Conservation (phyloP, 2,888 invertebrate species). For the Diplazon laetatorius region DNA sequence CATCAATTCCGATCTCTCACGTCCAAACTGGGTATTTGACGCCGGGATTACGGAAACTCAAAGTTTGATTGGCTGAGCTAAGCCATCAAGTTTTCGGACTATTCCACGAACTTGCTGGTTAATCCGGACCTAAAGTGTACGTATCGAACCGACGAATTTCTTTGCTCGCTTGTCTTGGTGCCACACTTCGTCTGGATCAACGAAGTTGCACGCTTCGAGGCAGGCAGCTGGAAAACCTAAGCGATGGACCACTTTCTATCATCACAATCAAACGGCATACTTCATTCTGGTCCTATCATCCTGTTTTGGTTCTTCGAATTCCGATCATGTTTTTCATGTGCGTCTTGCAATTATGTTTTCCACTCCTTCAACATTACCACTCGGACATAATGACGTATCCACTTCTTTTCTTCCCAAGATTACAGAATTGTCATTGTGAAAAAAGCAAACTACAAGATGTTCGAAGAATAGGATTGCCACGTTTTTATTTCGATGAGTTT, state of each 20-base stretch:
- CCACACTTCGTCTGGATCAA: background rate
- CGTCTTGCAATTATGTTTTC: no score
- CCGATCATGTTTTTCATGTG: no score
- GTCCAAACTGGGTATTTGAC: slow-evolving; percentile 78
- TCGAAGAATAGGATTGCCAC: background rate
- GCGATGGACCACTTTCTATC: background rate
- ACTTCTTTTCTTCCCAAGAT: no score
- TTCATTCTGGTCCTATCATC: no score
- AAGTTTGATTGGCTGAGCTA: slow-evolving; percentile 81
- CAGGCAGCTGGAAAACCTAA: background rate
- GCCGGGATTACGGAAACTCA: slow-evolving; percentile 78
- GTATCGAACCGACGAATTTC: slow-evolving; percentile 43
- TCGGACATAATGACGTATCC: no score
- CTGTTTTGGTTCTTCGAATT: no score
- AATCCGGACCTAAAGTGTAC: slow-evolving; percentile 56
- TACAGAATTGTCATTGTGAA: no score
- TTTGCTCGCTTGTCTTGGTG: slow-evolving; percentile 20
- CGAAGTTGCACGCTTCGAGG: background rate
- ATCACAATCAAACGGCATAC: slow-evolving; percentile 60
- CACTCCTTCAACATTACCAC: no score
- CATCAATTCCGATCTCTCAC: slow-evolving; percentile 59
- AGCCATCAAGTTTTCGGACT: slow-evolving; percentile 77
- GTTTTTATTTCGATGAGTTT: background rate
- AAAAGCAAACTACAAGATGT: no score
- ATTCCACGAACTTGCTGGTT: slow-evolving; percentile 68